A percentile compares a stretch with the other conserved stretches of the same genome.
Evolutionary conservation across 2,797 vertebrate species (phyloP).

Genomic region (Pygocentrus nattereri): DNA sequence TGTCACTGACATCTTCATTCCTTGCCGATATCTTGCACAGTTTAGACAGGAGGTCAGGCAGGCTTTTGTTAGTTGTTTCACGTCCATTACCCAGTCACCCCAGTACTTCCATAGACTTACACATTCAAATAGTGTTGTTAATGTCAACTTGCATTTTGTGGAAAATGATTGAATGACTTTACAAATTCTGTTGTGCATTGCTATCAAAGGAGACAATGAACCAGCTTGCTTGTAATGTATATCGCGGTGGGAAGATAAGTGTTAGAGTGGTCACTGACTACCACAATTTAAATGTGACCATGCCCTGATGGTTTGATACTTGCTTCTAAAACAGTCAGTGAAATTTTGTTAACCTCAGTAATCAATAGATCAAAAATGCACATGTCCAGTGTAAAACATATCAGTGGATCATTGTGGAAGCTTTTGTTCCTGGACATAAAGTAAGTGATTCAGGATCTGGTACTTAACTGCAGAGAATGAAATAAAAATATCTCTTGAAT

Average conservation of each 20-base stretch:
- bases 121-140: neutral
- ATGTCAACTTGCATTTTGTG: neutral
- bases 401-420: neutral
- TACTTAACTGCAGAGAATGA: neutral
- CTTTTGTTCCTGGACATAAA: neutral
- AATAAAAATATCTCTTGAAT: neutral
- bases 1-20: conserved; percentile 45
- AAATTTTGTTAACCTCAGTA: neutral
- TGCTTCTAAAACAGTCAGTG: neutral
- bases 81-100: neutral
- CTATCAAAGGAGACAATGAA: neutral
- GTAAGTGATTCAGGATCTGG: neutral
- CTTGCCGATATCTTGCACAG: conserved; percentile 24
- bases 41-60: conserved; percentile 26
- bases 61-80: conserved; percentile 24
- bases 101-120: neutral
- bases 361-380: neutral
- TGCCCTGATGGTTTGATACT: neutral
- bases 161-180: neutral
- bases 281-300: neutral
- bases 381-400: neutral
- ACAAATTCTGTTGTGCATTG: neutral
- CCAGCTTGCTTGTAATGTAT: neutral
- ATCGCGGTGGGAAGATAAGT: too few species aligned
- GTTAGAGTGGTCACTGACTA: neutral